Base-by-base conservation (phyloP, 2,888 invertebrate species). In the Drosophila histrio region DNA sequence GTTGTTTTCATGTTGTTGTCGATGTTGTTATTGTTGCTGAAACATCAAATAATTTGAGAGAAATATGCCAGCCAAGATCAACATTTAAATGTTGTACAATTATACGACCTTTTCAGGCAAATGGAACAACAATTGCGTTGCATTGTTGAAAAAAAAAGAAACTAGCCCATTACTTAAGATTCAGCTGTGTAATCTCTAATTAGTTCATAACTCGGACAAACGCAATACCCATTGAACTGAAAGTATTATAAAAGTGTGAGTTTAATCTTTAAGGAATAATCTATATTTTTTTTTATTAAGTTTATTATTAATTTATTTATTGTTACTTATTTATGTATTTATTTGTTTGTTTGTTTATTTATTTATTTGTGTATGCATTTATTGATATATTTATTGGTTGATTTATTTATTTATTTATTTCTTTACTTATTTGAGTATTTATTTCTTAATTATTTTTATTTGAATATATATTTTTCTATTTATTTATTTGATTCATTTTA, bases 31-130 rank as follows among this genome's bases (percentile, higher is more conserved):
- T 54, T 52, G 60, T 43, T 65, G 50, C 57, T 26, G 53, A 68
- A 62, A 63, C 70, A 69, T 65, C 59, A 66, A 70, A 70, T 66
- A 56, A 67, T 67, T 71, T 66, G 13, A 47, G 38, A 50, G 36
- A 61, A 41, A 47, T 22, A 53, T 57, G 36, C 34, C 30, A 54
- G 17, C 49, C 49, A 39, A 73, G 67, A 70, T 74, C 44, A 60
- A 8, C 75, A 81, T 79, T 79, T 73, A 79, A 77, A 73, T 73
- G 70, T 66, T 73, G 80, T 67, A 61, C 80, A 78, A 79, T 76
- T 79, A 73, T 76, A 56, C 52, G 64, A 61, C 49, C 50, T 19
- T 34, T 60, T 21, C 39, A 15, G 46, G 19, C 28, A 71, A 72
- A 69, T 72, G 72, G 46, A 54, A 65, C 59, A 54, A 56, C 22